These are phyloP conservation scores for Tipula unca DNA, from an alignment of 2,888 invertebrate species.

Conservation along the genomic window DNA sequence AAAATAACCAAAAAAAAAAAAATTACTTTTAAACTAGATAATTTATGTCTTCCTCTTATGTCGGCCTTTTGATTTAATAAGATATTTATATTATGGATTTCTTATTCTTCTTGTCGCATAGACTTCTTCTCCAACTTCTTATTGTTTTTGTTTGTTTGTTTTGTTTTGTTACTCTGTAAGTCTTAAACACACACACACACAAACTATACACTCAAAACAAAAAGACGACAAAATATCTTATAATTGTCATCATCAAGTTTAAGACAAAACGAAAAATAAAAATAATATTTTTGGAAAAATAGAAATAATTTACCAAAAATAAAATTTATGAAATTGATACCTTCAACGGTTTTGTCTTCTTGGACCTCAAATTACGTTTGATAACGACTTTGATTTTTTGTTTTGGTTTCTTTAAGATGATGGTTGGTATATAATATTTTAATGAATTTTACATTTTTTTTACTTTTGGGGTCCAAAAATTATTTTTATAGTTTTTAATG, in stretches of 20 bases:
- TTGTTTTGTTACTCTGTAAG: background rate
- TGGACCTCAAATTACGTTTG: constrained; percentile 19
- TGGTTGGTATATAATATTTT: background rate
- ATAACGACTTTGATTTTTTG: background rate
- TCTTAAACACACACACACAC: background rate
- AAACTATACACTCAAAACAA: background rate
- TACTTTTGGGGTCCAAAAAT: background rate
- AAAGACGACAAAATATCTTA: background rate
- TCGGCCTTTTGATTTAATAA: constrained; percentile 19
- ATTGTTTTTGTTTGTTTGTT: background rate
- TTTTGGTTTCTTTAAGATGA: background rate
- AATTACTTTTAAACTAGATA: constrained; percentile 15
- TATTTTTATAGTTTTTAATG: background rate
- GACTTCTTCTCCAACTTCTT: too few relatives aligned
- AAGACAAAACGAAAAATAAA: background rate
- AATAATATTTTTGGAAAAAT: constrained; percentile 9
- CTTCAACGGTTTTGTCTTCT: background rate
- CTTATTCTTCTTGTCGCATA: background rate
- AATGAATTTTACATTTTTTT: background rate
- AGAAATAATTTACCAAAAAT: constrained; percentile 15
- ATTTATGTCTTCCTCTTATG: constrained; percentile 19
- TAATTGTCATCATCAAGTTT: constrained; percentile 15
- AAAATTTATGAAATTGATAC: constrained; percentile 18
- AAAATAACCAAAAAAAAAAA: background rate
- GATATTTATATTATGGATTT: constrained; percentile 18